Percentiles rank a stretch among this genome's conserved stretches.
These are phyloP conservation scores for Sturnira hondurensis DNA, from an alignment of 2,113 vertebrate species.

Conservation along the genomic window DNA sequence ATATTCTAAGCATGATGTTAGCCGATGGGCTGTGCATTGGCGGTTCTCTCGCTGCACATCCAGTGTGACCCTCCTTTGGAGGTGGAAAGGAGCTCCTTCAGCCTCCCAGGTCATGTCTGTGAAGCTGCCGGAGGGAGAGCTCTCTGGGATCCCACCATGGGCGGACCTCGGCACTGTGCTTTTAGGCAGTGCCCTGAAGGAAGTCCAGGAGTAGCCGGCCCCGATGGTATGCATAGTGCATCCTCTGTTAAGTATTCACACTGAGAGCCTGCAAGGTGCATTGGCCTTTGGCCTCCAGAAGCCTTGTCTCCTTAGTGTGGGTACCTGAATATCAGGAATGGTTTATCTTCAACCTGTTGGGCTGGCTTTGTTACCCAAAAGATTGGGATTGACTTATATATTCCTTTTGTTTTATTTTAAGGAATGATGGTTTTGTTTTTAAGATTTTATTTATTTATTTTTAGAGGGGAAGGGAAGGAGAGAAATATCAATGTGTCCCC, in stretches of 20 bases:
- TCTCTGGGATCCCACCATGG: too few relatives aligned
- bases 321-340: background rate
- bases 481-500: too few relatives aligned
- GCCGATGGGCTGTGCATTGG: rapidly evolving
- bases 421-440: background rate
- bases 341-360: background rate
- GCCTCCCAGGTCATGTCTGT: background rate
- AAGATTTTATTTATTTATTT: too few relatives aligned
- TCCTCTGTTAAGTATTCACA: background rate
- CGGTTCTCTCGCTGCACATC: background rate
- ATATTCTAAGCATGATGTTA: rapidly evolving
- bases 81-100: background rate
- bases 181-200: background rate
- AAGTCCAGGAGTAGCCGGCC: background rate
- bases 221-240: rapidly evolving
- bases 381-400: background rate
- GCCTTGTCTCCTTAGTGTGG: background rate
- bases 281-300: background rate
- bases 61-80: rapidly evolving
- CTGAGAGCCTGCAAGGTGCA: too few relatives aligned
- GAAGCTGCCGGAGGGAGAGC: background rate
- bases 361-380: background rate
- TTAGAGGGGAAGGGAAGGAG: too few relatives aligned
- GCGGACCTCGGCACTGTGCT: background rate
- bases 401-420: background rate